Percentiles rank a stretch among this genome's conserved stretches.
phyloP scores from a whole-genome alignment of 2,888 invertebrate genomes.

The Drosophila emarginata region DNA sequence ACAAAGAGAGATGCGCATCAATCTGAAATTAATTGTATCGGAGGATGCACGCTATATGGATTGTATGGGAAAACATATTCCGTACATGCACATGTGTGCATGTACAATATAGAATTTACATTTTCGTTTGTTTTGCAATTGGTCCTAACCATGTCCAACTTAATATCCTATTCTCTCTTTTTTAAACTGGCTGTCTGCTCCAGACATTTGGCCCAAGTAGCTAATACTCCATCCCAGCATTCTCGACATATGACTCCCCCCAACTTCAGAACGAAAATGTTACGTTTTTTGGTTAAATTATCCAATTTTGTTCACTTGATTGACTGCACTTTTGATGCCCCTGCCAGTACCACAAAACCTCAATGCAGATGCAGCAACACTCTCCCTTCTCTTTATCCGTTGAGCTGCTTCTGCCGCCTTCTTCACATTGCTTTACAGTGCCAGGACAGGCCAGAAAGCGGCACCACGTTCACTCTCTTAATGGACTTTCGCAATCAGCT shows the following conservation, averaged over 20 bases:
- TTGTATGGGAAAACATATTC: neutral
- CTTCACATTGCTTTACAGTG: slow-evolving; percentile 34
- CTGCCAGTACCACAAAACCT: slow-evolving; percentile 45
- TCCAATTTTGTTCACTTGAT: slow-evolving; percentile 68
- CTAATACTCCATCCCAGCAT: slow-evolving; percentile 4
- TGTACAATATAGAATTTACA: neutral
- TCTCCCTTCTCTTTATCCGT: neutral
- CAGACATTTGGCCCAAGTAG: slow-evolving; percentile 32
- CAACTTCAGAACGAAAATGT: slow-evolving; percentile 37
- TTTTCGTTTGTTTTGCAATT: slow-evolving; percentile 11
- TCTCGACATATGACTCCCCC: slow-evolving; percentile 22
- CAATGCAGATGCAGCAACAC: slow-evolving; percentile 45
- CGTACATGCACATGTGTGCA: neutral
- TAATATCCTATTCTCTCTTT: slow-evolving; percentile 33
- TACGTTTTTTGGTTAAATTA: slow-evolving; percentile 41
- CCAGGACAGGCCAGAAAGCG: slow-evolving; percentile 8
- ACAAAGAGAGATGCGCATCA: too few species aligned
- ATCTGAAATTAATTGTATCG: neutral
- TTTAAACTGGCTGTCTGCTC: slow-evolving; percentile 38
- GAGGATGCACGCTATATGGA: neutral
- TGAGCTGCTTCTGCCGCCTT: slow-evolving; percentile 3
- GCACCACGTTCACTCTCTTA: slow-evolving; percentile 46
- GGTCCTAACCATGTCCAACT: slow-evolving; percentile 7
- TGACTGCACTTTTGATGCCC: slow-evolving; percentile 71
- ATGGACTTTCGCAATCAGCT: slow-evolving; percentile 78